Evolutionary conservation across 1,140 invertebrate genomes (phyloP), one percentile per base, ranked within the genome.

Genomic region (Penaeus vannamei): DNA sequence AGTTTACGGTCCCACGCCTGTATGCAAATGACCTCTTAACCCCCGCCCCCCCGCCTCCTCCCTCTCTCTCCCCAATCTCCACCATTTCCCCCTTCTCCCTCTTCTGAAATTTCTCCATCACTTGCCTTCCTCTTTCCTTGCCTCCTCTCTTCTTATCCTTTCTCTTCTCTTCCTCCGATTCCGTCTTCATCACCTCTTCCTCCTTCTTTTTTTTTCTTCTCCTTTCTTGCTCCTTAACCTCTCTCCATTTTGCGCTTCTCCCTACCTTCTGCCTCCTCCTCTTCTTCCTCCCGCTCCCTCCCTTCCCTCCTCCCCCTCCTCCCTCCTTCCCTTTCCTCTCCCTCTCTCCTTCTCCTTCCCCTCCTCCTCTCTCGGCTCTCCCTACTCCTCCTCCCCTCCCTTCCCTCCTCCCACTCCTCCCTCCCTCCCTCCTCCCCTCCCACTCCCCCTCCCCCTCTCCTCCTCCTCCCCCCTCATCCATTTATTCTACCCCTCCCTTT

Each of bases 161-260:
- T 17, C 20, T 46, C 36, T 46, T 14, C 23, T 17, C 76, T 10
- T 36, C 20, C 72, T 20, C 72, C 26, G 19, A 77, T 29, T 36
- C 72, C 72, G 46, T 20, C 7, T 36, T 26, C 72, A 76, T 36
- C 72, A 12, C 76, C 76, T 32, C 29, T 77, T 7, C 42, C 22
- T 60, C 46, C 59, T 36, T 82, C 80, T 82, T 36, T 60, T 53
- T 60, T 53, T 82, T 26, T 29, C 53, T 82, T 53, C 59, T 46
- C 59, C 79, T 81, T 46, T 81, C 36, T 81, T 46, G 36, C 79
- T 81, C 79, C 59, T 46, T 81, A 32, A 46, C 79, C 59, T 46
- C 46, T 36, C 46, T 46, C 79, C 79, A n/a, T 46, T 81, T 46
- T 81, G 32, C 59, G 22, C 59, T 53, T 53, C 26, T 36, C 26